Conservation (phyloP, 2,797 vertebrate genomes). For the Manis javanica region DNA sequence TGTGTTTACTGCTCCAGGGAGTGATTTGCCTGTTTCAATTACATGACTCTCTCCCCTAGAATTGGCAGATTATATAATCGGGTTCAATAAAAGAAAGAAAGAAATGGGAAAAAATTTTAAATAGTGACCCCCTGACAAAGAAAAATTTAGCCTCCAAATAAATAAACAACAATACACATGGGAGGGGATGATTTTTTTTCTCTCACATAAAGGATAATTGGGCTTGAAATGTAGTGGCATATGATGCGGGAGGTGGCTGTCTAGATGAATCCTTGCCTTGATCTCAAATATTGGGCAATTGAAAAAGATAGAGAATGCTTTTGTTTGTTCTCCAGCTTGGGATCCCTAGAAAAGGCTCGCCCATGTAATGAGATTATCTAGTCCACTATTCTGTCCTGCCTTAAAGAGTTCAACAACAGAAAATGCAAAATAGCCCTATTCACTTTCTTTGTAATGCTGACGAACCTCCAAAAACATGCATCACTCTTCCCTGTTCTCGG, state of each 20-base stretch:
- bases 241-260: background rate
- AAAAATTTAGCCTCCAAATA: background rate
- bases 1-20: background rate
- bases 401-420: conserved; percentile 56
- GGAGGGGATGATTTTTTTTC: background rate
- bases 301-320: conserved; percentile 57
- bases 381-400: conserved; percentile 35
- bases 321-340: conserved; percentile 50
- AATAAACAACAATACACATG: background rate
- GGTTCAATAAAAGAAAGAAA: background rate
- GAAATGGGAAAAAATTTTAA: background rate
- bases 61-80: background rate
- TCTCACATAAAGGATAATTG: background rate
- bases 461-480: conserved; percentile 45
- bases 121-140: background rate
- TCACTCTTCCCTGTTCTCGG: conserved; percentile 29
- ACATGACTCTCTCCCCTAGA: background rate
- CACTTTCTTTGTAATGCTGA: conserved; percentile 15
- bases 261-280: conserved; percentile 53
- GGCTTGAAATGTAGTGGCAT: background rate
- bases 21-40: accelerated
- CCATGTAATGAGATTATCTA: conserved; percentile 46
- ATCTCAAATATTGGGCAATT: conserved; percentile 51
- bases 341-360: conserved; percentile 49
- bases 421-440: conserved; percentile 74